Base-by-base conservation (phyloP, 2,797 vertebrate species). In the Hapalemur alaotrensis region DNA sequence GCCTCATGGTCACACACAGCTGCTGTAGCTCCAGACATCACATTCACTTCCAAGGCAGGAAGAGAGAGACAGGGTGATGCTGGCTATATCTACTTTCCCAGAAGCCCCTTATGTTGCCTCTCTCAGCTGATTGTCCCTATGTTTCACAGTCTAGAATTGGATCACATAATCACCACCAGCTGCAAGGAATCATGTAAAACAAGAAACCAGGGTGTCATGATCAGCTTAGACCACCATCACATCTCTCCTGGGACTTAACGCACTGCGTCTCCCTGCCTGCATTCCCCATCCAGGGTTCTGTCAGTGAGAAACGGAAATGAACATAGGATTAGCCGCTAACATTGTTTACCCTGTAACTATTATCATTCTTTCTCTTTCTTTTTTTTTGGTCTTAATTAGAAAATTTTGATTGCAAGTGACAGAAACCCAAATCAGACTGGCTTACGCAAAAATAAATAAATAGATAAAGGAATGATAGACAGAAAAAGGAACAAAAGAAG, bases 351-450 rank as follows among this genome's bases (percentile, higher is more conserved):
- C 14, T 30, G 20, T 25, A 59, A 41, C 63, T 85, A 73, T 43
- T 22, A 69, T 69, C 38, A 18, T 76, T 75, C 61, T 78, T 61
- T 84, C 32, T 73, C 43, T 50, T n/a, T 14, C 17, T n/a, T 28
- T 17, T 23, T 54, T 46, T 73, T 80, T 70, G 30, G 48, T n/a
- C 67, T 93, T 83, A 52, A 48, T 87, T 83, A 43, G 57, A 23
- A 86, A 59, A 79, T 41, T 83, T 46, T 88, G 20, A 93, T 73
- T 91, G n/a, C 38, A 91, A 85, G 2, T 43, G 12, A 67, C 14
- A 88, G 75, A 95, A 96, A 91, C 10, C 23, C 25, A 78, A 89
- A 82, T 92, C 52, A 94, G 52, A 85, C 41, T 63, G 2, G 13
- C n/a, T 81, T 88, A 79, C 46, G 14, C 23, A 81, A 61, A 93